Percentiles rank a stretch among this genome's conserved stretches.
Conservation (phyloP, 2,113 vertebrate species). For the Hiodon alosoides region DNA sequence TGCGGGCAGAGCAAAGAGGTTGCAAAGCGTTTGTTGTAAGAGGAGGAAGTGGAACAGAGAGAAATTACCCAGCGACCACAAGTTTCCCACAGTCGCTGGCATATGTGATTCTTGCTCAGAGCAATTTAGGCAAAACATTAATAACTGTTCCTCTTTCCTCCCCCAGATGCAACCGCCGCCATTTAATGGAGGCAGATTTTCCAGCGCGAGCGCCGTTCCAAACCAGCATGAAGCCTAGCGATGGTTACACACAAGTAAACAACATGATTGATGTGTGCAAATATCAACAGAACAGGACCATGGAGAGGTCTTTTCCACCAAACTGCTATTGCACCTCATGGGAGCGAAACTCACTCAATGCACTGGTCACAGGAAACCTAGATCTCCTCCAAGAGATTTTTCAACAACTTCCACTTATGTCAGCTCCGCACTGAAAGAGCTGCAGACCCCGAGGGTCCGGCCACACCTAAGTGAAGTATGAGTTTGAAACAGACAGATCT, state of each 20-base stretch:
- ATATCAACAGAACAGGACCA: constrained; percentile 17
- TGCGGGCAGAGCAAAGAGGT: too few relatives aligned
- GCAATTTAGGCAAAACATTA: background rate
- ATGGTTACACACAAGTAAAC: background rate
- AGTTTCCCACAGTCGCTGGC: constrained; percentile 4
- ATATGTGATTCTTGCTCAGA: background rate
- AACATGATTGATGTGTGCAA: constrained; percentile 12
- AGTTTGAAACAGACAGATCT: background rate
- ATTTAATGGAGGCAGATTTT: too few relatives aligned
- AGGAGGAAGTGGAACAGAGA: constrained; percentile 5
- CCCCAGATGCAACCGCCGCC: too few relatives aligned
- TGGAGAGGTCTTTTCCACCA: constrained; percentile 20
- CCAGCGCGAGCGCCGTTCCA: background rate
- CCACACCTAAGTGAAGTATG: too few relatives aligned
- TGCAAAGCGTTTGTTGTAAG: background rate
- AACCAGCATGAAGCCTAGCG: background rate
- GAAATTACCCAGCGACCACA: constrained; percentile 11
- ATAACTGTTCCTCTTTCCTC: background rate
- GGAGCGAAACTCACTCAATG: background rate
- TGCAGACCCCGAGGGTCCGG: background rate
- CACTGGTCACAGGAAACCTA: background rate
- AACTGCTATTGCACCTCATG: background rate
- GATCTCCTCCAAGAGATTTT: background rate
- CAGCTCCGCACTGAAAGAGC: background rate
- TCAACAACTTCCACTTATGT: background rate